Base-by-base conservation (phyloP, 2,888 invertebrate species). In the Iselma pallidipennis region DNA sequence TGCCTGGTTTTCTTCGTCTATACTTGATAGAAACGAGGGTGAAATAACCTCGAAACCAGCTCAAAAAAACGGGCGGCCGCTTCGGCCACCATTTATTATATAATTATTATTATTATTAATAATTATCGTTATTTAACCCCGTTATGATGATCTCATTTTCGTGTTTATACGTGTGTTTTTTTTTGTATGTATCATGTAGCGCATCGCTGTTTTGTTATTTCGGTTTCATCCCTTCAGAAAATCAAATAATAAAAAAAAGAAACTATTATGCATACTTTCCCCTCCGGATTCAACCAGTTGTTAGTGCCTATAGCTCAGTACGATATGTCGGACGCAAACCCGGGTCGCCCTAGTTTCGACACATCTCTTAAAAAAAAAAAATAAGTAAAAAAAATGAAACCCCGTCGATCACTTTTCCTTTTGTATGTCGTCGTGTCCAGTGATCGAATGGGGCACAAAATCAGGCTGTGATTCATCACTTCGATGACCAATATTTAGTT, bases 391-490 rank as follows among this genome's bases (percentile, higher is more conserved):
- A 14, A 49, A 25, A 55, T 56, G 55, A 66, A 58, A 71, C 57
- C 70, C 74, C 71, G 66, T 71, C 69, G 64, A 55, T 66, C 66
- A 69, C 58, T 60, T 42, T 57, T 55, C 49, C n/a, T 56, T 59
- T 57, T 60, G 53, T 55, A 59, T 57, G 57, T 68, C 61, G 56
- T 57, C 67, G 66, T 59, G 69, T 63, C 67, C 42, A 21, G 42
- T 42, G 42, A 21, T 42, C 9, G 6, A 76, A 76, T 76, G 79
- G 80, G 76, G 80, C 78, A 81, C 81, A 82, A 82, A 82, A 81
- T 81, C 82, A 82, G 83, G 83, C 83, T 83, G 83, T 83, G 83
- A 83, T 82, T 82, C 81, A 81, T 80, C 81, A 77, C 73, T 80
- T 80, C 79, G 81, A 82, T 82, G 82, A 82, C 82, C 82, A 82